These are phyloP conservation scores for Pleuronectes platessa DNA, from an alignment of 2,113 vertebrate species.

Conservation along the genomic window DNA sequence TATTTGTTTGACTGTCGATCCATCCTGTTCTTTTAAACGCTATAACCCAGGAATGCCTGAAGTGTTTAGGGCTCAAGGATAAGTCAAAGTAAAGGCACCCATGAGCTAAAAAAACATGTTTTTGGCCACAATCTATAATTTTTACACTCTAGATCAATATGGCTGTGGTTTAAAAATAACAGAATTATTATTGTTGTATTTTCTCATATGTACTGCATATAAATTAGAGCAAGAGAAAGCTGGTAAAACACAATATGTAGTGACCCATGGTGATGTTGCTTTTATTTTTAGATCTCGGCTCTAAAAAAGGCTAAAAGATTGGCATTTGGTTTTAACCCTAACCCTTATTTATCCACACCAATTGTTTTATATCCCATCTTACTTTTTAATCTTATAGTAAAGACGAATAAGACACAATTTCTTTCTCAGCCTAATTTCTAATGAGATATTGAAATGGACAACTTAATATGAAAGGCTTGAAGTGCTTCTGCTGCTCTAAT, in stretches of 20 bases:
- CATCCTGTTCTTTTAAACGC: too few species aligned
- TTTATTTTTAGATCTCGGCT: background rate
- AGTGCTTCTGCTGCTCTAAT: conserved; percentile 17
- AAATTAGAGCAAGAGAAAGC: background rate
- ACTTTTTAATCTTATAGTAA: conserved; percentile 11
- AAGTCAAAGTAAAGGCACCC: too few species aligned
- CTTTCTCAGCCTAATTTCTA: conserved; percentile 7
- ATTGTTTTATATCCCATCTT: background rate
- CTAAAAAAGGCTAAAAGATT: background rate
- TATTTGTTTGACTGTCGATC: too few species aligned
- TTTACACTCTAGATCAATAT: too few species aligned
- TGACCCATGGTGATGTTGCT: background rate
- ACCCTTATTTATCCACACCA: conserved; percentile 3
- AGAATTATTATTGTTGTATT: background rate
- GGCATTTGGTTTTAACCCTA: background rate
- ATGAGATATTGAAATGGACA: conserved; percentile 18
- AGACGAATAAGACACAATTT: conserved; percentile 8
- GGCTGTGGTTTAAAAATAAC: background rate
- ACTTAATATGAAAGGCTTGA: background rate
- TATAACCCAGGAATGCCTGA: too few species aligned
- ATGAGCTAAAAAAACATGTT: too few species aligned
- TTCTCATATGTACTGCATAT: background rate
- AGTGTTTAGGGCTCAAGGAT: too few species aligned
- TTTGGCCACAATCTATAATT: too few species aligned
- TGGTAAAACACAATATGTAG: background rate